Evolutionary conservation across 2,113 vertebrate genomes (phyloP), one percentile per base, ranked within the genome.

Genomic region (Callithrix jacchus): DNA sequence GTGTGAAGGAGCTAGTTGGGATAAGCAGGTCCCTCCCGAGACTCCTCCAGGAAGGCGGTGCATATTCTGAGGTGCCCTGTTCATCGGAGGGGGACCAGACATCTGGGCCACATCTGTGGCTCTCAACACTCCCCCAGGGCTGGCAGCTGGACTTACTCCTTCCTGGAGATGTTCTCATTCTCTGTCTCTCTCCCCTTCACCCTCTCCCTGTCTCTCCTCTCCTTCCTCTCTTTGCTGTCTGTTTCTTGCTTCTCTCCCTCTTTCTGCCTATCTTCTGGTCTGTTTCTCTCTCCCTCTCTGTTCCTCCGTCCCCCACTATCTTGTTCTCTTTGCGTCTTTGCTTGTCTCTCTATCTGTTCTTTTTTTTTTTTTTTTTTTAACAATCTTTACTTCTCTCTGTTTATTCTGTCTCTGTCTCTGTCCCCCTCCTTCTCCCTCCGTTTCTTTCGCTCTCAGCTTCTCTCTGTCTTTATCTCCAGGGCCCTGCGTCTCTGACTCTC

Each of bases 31-130:
- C 3, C 17, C n/a, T 45, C 40, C 58, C 17, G 25, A 2, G 16
- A 56, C 4, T 61, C 42, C 25, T 20, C 6, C 0, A 56, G 70
- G 64, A 87, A 56, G 83, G 18, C 80, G 42, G 40, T 5, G 14
- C 5, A 2, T 25, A 6, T 52, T 82, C 64, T 11, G 10, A 64
- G 58, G 2, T 27, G 42, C 21, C 8, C 84, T n/a, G 81, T 30
- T 71, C 47, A 0, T n/a, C 0, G 30, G 3, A 0, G 45, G 35
- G 40, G 9, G 81, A n/a, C 56, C 85, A 66, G 66, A 88, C 86
- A 91, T 96, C 97, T 94, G 92, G 74, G 25, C 64, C 87, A 54
- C 92, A 87, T 66, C 83, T 91, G 91, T 20, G 61, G n/a, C 70
- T 81, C 35, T 10, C 6, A 45, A 21, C 12, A 6, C 10, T 27